A percentile compares a stretch with the other conserved stretches of the same genome.
Evolutionary conservation across 2,797 vertebrate genomes (phyloP).

Genomic region (Ctenopoma kingsleyae): DNA sequence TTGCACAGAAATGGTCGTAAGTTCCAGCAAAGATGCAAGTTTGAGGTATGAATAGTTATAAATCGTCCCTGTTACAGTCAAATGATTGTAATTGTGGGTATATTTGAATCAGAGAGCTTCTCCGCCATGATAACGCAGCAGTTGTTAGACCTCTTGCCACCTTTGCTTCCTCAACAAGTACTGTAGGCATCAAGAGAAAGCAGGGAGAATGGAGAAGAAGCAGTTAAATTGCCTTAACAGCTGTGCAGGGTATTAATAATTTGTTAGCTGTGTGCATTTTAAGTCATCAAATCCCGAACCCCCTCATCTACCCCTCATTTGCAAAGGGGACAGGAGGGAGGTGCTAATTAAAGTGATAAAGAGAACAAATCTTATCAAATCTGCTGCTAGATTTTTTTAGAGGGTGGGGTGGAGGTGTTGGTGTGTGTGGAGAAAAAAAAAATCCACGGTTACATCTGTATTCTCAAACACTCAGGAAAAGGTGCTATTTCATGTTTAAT

Average conservation of each 20-base stretch:
- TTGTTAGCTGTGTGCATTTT: constrained; percentile 87
- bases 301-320: constrained; percentile 87
- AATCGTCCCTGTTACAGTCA: constrained; percentile 48
- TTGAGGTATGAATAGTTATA: constrained; percentile 31
- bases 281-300: constrained; percentile 85
- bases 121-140: constrained; percentile 52
- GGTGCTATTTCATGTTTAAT: constrained; percentile 88
- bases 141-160: constrained; percentile 60
- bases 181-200: constrained; percentile 40
- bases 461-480: constrained; percentile 83
- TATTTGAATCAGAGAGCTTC: constrained; percentile 56
- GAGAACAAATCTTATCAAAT: constrained; percentile 86
- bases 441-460: constrained; percentile 81
- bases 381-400: constrained; percentile 61
- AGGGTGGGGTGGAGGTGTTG: constrained; percentile 57
- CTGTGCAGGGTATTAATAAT: constrained; percentile 86
- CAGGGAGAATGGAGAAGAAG: constrained; percentile 66
- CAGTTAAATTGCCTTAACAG: constrained; percentile 84
- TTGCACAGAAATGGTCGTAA: constrained; percentile 20
- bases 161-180: constrained; percentile 58
- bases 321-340: constrained; percentile 87
- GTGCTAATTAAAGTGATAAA: constrained; percentile 90
- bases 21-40: constrained; percentile 37
- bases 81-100: constrained; percentile 54
- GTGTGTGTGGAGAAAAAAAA: constrained; percentile 47